These are phyloP conservation scores for Microtus obscurus DNA, from an alignment of 2,797 vertebrate species.

Conservation along the genomic window DNA sequence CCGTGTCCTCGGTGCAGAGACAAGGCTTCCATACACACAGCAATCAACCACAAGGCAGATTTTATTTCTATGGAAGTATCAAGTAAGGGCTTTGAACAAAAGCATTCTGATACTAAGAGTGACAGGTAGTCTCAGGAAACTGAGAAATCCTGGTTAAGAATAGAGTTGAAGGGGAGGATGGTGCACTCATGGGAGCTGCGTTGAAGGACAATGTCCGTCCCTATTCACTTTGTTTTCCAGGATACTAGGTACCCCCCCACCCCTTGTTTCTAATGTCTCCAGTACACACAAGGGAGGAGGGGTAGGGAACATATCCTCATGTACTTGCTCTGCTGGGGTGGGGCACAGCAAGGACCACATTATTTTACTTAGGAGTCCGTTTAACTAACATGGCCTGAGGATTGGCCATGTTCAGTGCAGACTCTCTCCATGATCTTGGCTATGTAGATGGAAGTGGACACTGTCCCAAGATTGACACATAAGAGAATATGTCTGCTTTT, in stretches of 20 bases:
- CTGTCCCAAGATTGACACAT: neutral
- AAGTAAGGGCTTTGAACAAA: rapidly evolving
- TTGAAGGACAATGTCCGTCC: rapidly evolving
- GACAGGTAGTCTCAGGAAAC: neutral
- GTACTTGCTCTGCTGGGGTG: neutral
- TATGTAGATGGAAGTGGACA: rapidly evolving
- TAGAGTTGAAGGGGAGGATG: neutral
- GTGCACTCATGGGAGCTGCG: rapidly evolving
- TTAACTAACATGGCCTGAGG: rapidly evolving
- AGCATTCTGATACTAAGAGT: neutral
- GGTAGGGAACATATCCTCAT: neutral
- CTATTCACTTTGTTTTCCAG: neutral
- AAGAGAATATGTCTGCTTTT: neutral
- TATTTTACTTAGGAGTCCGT: neutral
- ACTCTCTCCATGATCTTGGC: neutral
- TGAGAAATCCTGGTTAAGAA: neutral
- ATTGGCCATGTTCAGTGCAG: rapidly evolving
- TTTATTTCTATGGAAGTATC: constrained; percentile 12
- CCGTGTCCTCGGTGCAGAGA: neutral
- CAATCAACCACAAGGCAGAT: neutral
- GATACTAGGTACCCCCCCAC: no score
- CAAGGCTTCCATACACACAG: neutral
- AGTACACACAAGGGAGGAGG: neutral
- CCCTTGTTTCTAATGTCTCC: neutral
- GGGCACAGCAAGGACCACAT: neutral